Percentiles rank a stretch among this genome's conserved stretches.
These are phyloP conservation scores for Falco berigora DNA, from an alignment of 2,797 vertebrate species.

Conservation along the genomic window DNA sequence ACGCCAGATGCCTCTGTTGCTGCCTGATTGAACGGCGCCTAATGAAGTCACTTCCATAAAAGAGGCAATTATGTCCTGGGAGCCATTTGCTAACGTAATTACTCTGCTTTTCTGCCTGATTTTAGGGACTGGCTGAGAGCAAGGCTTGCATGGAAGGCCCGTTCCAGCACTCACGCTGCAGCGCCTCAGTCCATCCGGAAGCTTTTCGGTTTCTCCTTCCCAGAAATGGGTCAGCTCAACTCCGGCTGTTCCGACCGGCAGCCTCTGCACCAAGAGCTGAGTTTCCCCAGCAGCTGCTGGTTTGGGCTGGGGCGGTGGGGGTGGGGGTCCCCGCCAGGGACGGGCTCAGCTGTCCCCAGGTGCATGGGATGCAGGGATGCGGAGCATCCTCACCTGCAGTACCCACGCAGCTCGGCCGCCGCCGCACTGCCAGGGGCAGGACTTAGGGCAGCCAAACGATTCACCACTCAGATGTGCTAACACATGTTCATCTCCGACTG, in stretches of 20 bases:
- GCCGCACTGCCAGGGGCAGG: background rate
- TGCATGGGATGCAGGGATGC: no score
- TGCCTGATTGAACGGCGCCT: background rate
- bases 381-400: background rate
- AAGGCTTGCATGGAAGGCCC: background rate
- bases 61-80: slow-evolving; percentile 48
- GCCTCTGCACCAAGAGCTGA: background rate
- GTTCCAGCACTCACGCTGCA: fast-evolving
- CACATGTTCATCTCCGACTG: background rate
- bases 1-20: slow-evolving; percentile 13
- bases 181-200: background rate
- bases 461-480: background rate
- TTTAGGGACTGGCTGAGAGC: background rate
- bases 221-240: background rate
- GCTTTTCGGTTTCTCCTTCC: background rate
- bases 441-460: background rate
- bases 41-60: slow-evolving; percentile 52
- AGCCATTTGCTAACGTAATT: slow-evolving; percentile 36
- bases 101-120: background rate
- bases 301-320: background rate
- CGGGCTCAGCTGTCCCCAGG: background rate
- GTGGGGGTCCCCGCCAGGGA: background rate
- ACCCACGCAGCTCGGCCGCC: background rate
- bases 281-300: background rate
- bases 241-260: fast-evolving